These are phyloP conservation scores for Lucilia cuprina DNA, from an alignment of 1,140 invertebrate species.

Conservation along the genomic window DNA sequence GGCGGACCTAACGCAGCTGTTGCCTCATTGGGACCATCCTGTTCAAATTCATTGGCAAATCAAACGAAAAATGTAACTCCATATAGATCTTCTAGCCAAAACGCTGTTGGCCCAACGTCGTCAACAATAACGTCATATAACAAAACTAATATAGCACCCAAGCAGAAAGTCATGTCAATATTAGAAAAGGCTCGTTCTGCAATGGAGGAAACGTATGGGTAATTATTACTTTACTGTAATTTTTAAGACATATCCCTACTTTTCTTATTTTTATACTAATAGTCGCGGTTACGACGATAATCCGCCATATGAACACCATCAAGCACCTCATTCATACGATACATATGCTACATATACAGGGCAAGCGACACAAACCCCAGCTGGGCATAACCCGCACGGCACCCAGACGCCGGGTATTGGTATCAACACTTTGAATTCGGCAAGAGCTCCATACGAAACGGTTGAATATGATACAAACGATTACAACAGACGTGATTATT, in stretches of 20 bases:
- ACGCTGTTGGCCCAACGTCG: not conserved
- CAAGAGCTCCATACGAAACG: constrained; percentile 50
- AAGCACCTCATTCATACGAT: constrained; percentile 53
- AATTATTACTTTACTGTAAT: constrained; percentile 40
- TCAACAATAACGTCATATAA: constrained; percentile 59
- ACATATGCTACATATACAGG: constrained; percentile 41
- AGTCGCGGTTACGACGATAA: constrained; percentile 60
- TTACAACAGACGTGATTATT: constrained; percentile 56
- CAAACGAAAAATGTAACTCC: not conserved
- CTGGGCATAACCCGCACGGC: constrained; percentile 38
- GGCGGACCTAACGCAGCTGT: not conserved
- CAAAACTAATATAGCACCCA: constrained; percentile 68
- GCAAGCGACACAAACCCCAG: constrained; percentile 46
- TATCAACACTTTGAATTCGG: constrained; percentile 38
- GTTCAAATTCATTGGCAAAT: not conserved
- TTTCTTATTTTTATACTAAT: not conserved
- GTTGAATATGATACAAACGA: constrained; percentile 54
- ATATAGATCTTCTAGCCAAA: constrained; percentile 12
- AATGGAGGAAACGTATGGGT: constrained; percentile 79
- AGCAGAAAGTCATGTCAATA: constrained; percentile 82
- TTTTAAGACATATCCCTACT: not conserved
- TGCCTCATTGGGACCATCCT: not conserved
- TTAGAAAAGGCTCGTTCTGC: constrained; percentile 79
- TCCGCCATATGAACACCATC: constrained; percentile 46
- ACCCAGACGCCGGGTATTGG: constrained; percentile 31